Evolutionary conservation across 1,140 invertebrate genomes (phyloP), one percentile per base, ranked within the genome.

Genomic region (Rhysida immarginata): DNA sequence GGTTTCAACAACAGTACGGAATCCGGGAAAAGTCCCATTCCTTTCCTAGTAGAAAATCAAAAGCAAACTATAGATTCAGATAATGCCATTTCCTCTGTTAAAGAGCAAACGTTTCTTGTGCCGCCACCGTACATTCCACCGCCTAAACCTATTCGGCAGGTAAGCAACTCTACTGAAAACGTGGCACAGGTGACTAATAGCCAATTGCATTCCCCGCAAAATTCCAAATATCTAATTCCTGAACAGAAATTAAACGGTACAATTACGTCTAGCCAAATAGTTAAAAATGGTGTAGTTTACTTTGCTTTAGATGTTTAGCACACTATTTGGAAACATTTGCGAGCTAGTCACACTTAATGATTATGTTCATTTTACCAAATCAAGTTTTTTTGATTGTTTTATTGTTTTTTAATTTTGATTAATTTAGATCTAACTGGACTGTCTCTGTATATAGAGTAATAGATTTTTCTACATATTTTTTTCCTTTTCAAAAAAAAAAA

Each of bases 121-220:
- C 56, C 44, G 20, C 43, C 1, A 60, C 62, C n/a, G 63, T 72
- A 1, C 64, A 65, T 8, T 60, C 62, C n/a, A 55, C 52, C 1
- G 29, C 49, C 1, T 42, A 20, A 5, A 24, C 55, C 26, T 20
- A 26, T 42, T 23, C 26, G 25, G 26, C 26, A 26, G 59, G 18
- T 8, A 16, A 35, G 29, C 5, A 16, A 16, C 29, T 8, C 29
- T 35, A 5, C 29, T 16, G 29, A 35, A 35, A 16, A 16, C 5
- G 29, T 16, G 29, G 16, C 29, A 35, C 5, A 35, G 16, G 29
- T 35, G 29, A 8, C 29, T 35, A 8, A 5, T 35, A 16, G 16
- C 16, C 16, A 5, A 16, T 35, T 35, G 29, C 16, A 35, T 35
- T 8, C 16, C 16, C 29, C 16, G 5, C 16, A 5, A 35, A n/a